Percentiles rank a stretch among this genome's conserved stretches.
These are phyloP conservation scores for Notodromas monacha DNA, from an alignment of 2,888 invertebrate species.

Conservation along the genomic window DNA sequence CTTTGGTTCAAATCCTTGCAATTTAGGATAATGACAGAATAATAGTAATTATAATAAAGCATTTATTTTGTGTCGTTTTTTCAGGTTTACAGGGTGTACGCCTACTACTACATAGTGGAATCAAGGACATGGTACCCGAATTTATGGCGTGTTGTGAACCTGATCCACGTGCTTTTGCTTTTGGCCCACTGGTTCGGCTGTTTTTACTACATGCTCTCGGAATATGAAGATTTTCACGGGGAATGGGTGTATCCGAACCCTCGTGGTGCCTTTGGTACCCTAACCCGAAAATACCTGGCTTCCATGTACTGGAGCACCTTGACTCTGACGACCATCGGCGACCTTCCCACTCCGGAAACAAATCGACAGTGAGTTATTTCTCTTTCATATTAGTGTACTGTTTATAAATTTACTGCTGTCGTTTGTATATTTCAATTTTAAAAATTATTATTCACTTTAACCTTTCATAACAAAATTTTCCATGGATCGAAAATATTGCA, in stretches of 20 bases:
- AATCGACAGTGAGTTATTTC: slow-evolving; percentile 60
- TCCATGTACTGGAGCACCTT: slow-evolving; percentile 88
- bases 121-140: slow-evolving; percentile 82
- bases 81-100: slow-evolving; percentile 43
- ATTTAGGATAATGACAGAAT: too few relatives aligned
- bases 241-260: slow-evolving; percentile 23
- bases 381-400: too few relatives aligned
- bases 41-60: too few relatives aligned
- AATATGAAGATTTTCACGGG: slow-evolving; percentile 45
- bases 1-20: too few relatives aligned
- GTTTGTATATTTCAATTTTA: too few relatives aligned
- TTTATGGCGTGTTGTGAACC: slow-evolving; percentile 72
- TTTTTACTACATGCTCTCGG: slow-evolving; percentile 74
- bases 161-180: slow-evolving; percentile 72
- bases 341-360: slow-evolving; percentile 74
- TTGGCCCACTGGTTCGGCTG: slow-evolving; percentile 93
- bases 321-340: slow-evolving; percentile 78
- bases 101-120: slow-evolving; percentile 83
- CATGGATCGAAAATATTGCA: too few relatives aligned
- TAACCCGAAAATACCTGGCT: slow-evolving; percentile 68
- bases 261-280: slow-evolving; percentile 53
- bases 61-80: slow-evolving; percentile 23
- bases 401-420: too few relatives aligned
- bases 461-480: too few relatives aligned
- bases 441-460: too few relatives aligned